phyloP scores from a whole-genome alignment of 2,797 vertebrate genomes.

The Sternotherus odoratus region DNA sequence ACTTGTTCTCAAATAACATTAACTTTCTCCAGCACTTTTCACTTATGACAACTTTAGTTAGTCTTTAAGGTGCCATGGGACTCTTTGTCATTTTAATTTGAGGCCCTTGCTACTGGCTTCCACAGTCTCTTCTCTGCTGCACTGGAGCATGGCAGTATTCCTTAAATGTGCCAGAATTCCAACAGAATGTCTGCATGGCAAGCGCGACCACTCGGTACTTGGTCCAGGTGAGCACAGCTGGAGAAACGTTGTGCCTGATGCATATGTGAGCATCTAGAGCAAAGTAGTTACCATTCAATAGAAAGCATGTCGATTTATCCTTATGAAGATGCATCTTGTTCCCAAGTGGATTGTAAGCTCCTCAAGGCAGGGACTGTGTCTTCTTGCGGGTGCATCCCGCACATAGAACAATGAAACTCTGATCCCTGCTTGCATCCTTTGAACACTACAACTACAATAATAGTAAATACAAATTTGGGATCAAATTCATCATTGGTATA shows the following conservation, averaged over 20 bases:
- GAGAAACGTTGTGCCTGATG: not conserved
- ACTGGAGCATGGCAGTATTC: not conserved
- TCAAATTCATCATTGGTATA: not conserved
- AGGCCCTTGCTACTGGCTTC: constrained; percentile 1
- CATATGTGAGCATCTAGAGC: not conserved
- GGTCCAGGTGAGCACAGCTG: fast-evolving
- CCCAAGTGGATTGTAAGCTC: not conserved
- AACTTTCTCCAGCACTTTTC: too few species aligned
- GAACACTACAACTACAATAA: not conserved
- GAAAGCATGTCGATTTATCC: fast-evolving
- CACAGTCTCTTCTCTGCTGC: not conserved
- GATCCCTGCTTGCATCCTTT: not conserved
- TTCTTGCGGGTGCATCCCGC: not conserved
- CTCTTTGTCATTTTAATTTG: not conserved
- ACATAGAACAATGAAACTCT: not conserved
- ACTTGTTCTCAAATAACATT: too few species aligned
- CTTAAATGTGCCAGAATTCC: not conserved
- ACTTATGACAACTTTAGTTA: too few species aligned
- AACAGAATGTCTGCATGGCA: fast-evolving
- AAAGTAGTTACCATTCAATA: not conserved
- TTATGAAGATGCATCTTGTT: not conserved
- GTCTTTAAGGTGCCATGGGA: too few species aligned
- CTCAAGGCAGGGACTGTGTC: not conserved
- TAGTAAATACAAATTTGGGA: not conserved
- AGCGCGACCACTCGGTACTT: not conserved